Evolutionary conservation across 2,797 vertebrate genomes (phyloP).

Genomic region (Clamator glandarius): DNA sequence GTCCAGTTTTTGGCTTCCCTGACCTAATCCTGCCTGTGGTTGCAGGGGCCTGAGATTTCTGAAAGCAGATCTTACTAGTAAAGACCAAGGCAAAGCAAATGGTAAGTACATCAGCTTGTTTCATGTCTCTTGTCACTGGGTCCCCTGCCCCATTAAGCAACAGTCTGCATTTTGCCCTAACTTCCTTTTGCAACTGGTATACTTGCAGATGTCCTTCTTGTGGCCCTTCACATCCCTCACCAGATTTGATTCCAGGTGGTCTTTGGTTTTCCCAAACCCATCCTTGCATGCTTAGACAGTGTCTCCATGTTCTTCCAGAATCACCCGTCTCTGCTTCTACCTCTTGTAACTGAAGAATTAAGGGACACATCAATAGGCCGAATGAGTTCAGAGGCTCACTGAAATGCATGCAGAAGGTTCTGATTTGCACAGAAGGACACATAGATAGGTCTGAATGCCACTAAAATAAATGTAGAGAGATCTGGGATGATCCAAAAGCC

Average conservation of each 20-base stretch:
- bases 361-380: not conserved
- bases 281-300: not conserved
- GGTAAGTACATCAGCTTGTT: not conserved
- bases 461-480: not conserved
- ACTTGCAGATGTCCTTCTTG: not conserved
- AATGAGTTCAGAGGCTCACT: not conserved
- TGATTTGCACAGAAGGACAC: not conserved
- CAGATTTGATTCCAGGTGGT: not conserved
- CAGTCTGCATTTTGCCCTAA: not conserved
- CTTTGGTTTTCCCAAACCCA: not conserved
- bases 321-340: not conserved
- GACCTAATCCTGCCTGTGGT: not conserved
- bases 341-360: not conserved
- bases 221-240: not conserved
- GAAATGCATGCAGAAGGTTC: not conserved
- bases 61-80: not conserved
- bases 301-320: not conserved
- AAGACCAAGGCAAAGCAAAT: not conserved
- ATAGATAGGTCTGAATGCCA: not conserved
- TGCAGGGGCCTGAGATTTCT: not conserved
- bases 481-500: not conserved
- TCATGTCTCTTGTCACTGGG: not conserved
- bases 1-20: not conserved
- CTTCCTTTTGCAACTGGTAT: not conserved
- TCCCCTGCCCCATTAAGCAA: not conserved